Evolutionary conservation across 2,888 invertebrate genomes (phyloP), one percentile per base, ranked within the genome.

Genomic region (Arrhopalites spinosus): DNA sequence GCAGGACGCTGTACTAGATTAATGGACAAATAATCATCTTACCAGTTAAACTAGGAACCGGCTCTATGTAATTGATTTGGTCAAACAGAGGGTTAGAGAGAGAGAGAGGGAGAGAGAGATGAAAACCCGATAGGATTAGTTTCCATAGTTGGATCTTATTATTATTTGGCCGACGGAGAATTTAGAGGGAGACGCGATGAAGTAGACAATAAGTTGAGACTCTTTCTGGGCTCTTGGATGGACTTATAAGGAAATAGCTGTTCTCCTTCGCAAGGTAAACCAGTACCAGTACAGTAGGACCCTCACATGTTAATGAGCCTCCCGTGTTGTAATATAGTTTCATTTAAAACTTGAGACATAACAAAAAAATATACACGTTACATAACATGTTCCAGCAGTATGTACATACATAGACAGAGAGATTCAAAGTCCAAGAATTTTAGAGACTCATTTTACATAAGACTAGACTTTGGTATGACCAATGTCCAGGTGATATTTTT

Each of bases 181-280:
- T 30, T n/a, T 30, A 20, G 30, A 20, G n/a, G 20, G 43, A 36
- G 20, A 20, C 8, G 30, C 11, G n/a, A 64, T 64, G 64, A 15
- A 7, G 27, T 15, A 29, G 25, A 17, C 30, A 15, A 15, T 11
- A 61, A 61, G 2, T 36, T 23, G 27, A 27, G 61, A 61, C 7
- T 7, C 61, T 61, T 23, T 8, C 61, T 66, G 1, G 13, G 23
- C 23, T 29, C 61, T 61, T 64, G n/a, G 29, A 23, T 36, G 50
- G 29, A 29, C 70, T 23, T 70, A 36, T 53, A 63, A 71, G 72
- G 29, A 47, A 36, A 25, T 61, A 77, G 73, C 71, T n/a, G 77
- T 74, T 74, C 43, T 61, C 74, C 77, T 73, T 59, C 70, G 74
- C 75, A 77, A 77, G 77, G 74, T 69, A 50, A 77, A 75, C 74